Evolutionary conservation across 2,888 invertebrate genomes (phyloP).

Genomic region (Clostera curtula): DNA sequence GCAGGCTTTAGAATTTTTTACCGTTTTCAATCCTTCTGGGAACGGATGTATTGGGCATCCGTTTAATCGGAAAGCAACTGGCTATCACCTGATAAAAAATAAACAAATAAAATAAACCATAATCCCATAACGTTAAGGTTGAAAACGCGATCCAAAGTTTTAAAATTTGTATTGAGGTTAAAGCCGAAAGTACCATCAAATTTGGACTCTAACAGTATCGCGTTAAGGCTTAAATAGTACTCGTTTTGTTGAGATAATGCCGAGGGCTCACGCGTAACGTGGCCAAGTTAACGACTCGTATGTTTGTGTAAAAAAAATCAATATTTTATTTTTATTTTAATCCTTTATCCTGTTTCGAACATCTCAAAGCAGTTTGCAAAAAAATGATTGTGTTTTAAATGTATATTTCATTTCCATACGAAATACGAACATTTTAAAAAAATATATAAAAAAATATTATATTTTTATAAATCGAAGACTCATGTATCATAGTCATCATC

Average conservation of each 20-base stretch:
- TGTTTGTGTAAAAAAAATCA: conserved; percentile 15
- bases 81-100: conserved; percentile 17
- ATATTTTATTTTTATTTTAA: conserved; percentile 14
- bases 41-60: conserved; percentile 63
- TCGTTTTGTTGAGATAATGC: too few species aligned
- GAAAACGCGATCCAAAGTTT: conserved; percentile 10
- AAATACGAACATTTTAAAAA: too few species aligned
- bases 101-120: conserved; percentile 9
- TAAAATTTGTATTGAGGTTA: too few species aligned
- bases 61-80: conserved; percentile 45
- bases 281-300: conserved; percentile 24
- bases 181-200: too few species aligned
- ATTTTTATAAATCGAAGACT: too few species aligned
- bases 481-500: too few species aligned
- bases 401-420: too few species aligned
- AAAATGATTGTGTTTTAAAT: too few species aligned
- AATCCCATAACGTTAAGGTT: conserved; percentile 2
- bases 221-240: too few species aligned
- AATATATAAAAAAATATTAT: too few species aligned
- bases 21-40: conserved; percentile 58
- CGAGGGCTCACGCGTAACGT: conserved; percentile 21
- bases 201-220: too few species aligned
- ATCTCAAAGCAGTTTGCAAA: too few species aligned
- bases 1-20: conserved; percentile 32
- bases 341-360: conserved; percentile 6